A percentile compares a stretch with the other conserved stretches of the same genome.
phyloP scores from a whole-genome alignment of 2,888 invertebrate genomes.

The Meloe dianella region DNA sequence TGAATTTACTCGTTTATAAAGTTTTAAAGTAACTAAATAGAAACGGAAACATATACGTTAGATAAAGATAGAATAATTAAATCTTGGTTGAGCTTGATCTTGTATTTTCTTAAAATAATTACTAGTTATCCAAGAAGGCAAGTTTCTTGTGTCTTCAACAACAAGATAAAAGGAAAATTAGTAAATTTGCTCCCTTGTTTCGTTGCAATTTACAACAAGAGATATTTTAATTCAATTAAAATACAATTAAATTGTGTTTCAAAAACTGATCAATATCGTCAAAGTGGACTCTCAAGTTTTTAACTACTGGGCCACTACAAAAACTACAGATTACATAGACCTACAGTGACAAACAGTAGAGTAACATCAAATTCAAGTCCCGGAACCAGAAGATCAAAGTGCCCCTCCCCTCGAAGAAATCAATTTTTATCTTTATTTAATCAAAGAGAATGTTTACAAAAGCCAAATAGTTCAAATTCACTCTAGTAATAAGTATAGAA shows the following conservation, averaged over 20 bases:
- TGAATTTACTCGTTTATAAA: background rate
- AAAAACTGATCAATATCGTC: background rate
- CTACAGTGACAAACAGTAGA: too few relatives aligned
- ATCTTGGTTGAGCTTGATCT: background rate
- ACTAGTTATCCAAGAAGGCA: background rate
- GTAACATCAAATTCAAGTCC: too few relatives aligned
- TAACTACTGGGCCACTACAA: too few relatives aligned
- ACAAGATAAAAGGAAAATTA: background rate
- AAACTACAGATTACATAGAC: too few relatives aligned
- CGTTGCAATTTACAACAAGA: background rate
- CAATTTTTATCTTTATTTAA: too few relatives aligned
- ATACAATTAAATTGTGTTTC: background rate
- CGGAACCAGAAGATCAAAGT: too few relatives aligned
- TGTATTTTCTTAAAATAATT: constrained; percentile 3
- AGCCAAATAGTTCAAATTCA: too few relatives aligned
- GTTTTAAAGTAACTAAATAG: background rate
- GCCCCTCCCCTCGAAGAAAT: too few relatives aligned
- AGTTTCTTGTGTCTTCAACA: background rate
- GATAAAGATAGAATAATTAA: constrained; percentile 5
- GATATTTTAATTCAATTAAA: background rate
- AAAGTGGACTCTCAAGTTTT: too few relatives aligned
- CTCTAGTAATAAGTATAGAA: too few relatives aligned
- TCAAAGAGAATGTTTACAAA: too few relatives aligned
- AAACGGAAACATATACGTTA: background rate
- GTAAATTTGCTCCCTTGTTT: background rate